Percentiles rank a stretch among this genome's conserved stretches.
phyloP scores from a whole-genome alignment of 2,888 invertebrate genomes.

The Drosophila nr. fundita region DNA sequence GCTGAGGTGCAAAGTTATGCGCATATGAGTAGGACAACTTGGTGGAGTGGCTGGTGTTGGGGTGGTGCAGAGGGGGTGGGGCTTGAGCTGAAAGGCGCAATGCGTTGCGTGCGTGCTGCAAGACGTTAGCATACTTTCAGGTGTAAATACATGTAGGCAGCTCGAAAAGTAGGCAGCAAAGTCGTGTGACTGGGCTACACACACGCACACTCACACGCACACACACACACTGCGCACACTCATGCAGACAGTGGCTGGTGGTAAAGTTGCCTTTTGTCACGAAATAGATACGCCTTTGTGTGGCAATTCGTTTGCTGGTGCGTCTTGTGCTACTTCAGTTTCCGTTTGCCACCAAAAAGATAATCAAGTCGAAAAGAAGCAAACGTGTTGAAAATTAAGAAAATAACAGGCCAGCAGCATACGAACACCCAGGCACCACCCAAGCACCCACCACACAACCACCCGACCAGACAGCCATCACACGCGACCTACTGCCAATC shows the following conservation, averaged over 20 bases:
- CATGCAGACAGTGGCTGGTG: neutral
- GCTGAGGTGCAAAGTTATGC: conserved; percentile 77
- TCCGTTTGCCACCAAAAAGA: conserved; percentile 54
- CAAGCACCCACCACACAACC: conserved; percentile 6
- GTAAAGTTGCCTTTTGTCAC: conserved; percentile 81
- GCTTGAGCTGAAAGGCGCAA: conserved; percentile 15
- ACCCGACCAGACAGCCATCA: conserved; percentile 10
- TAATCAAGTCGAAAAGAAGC: conserved; percentile 66
- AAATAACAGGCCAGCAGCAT: conserved; percentile 62
- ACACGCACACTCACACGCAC: conserved; percentile 18
- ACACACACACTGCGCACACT: conserved; percentile 8
- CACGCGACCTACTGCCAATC: conserved; percentile 67
- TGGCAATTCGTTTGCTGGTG: conserved; percentile 51
- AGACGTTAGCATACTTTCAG: conserved; percentile 81
- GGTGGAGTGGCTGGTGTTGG: neutral
- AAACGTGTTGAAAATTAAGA: conserved; percentile 80
- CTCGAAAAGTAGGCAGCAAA: conserved; percentile 53
- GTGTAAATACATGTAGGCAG: conserved; percentile 75
- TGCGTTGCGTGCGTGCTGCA: conserved; percentile 79
- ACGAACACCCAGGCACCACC: conserved; percentile 16
- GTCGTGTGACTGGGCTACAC: conserved; percentile 18
- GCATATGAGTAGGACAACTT: conserved; percentile 52
- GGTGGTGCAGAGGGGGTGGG: neutral
- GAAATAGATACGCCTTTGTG: conserved; percentile 76
- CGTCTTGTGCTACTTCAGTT: conserved; percentile 58